Percentiles rank a stretch among this genome's conserved stretches.
These are phyloP conservation scores for Diachasma alloeum DNA, from an alignment of 1,140 invertebrate species.

Conservation along the genomic window DNA sequence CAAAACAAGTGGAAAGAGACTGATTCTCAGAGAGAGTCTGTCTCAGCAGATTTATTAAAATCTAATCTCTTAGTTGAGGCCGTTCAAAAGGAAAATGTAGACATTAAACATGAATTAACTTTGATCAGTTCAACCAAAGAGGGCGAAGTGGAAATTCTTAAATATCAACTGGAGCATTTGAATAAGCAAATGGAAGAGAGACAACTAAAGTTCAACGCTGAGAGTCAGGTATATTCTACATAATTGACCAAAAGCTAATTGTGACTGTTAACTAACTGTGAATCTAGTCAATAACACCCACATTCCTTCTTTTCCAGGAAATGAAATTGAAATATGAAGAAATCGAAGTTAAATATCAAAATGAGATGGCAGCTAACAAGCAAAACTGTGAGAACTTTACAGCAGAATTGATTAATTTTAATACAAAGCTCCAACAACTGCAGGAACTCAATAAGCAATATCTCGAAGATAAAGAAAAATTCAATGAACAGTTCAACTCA, in stretches of 20 bases:
- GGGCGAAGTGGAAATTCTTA: background rate
- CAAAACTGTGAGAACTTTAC: background rate
- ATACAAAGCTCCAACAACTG: background rate
- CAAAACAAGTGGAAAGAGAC: background rate
- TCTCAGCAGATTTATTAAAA: background rate
- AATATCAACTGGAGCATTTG: background rate
- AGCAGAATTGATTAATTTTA: background rate
- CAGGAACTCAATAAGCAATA: background rate
- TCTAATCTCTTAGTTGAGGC: background rate
- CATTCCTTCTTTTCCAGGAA: background rate
- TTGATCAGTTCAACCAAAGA: background rate
- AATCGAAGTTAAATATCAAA: background rate
- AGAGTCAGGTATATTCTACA: background rate
- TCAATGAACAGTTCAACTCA: background rate
- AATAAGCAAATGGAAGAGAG: background rate
- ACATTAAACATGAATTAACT: background rate
- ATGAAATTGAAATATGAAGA: background rate
- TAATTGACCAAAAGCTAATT: too few relatives aligned
- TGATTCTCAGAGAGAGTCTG: background rate
- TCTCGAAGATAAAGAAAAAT: background rate
- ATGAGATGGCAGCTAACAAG: background rate
- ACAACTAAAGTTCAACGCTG: background rate
- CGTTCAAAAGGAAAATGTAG: background rate
- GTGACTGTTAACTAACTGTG: background rate
- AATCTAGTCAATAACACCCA: background rate